Base-by-base conservation (phyloP, 1,140 invertebrate species). In the Brachionus calyciflorus region DNA sequence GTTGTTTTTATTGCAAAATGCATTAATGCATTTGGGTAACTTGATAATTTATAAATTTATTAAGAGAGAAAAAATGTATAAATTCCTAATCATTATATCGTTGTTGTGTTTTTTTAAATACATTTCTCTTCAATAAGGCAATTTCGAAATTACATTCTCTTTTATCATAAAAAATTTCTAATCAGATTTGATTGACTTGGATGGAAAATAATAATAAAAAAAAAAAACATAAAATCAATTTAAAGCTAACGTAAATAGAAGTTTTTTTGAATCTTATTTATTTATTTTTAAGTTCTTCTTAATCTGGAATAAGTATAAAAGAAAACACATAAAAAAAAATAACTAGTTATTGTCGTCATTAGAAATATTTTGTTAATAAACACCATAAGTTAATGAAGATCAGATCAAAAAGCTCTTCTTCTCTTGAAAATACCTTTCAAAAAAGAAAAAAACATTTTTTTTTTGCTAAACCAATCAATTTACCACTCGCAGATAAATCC, bases 111-210 rank as follows among this genome's bases (percentile, higher is more conserved):
- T 37, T 37, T 37, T 37, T 3, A 5, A 5, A 37, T 3, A 3
- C 9, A 3, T 37, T 9, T 19, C 40, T 65, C 40, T 44, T 4
- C 24, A 19, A 14, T 44, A 19, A 19, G 44, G 24, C 24, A 44
- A 65, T 65, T 65, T 65, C 60, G 19, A 65, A 65, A 65, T 65
- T 65, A 65, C 60, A 65, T 65, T 65, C 24, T 19, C n/a, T n/a
- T 63, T 65, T 65, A 65, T 65, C 60, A 65, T 65, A 65, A 65
- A 44, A 65, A 65, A 65, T 65, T 65, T 65, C 26, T 21, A 65
- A n/a, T n/a, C n/a, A 44, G 24, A 21, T 65, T 65, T 65, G 60
- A 46, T 41, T 65, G 60, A 65, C 60, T 65, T 65, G 24, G 21
- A 37, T 17, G 30, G 19, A 33, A 65, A 37, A 65, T 24, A 65